Percentiles rank a stretch among this genome's conserved stretches.
These are phyloP conservation scores for Hylaeus anthracinus DNA, from an alignment of 1,140 invertebrate genomes.

Conservation along the genomic window DNA sequence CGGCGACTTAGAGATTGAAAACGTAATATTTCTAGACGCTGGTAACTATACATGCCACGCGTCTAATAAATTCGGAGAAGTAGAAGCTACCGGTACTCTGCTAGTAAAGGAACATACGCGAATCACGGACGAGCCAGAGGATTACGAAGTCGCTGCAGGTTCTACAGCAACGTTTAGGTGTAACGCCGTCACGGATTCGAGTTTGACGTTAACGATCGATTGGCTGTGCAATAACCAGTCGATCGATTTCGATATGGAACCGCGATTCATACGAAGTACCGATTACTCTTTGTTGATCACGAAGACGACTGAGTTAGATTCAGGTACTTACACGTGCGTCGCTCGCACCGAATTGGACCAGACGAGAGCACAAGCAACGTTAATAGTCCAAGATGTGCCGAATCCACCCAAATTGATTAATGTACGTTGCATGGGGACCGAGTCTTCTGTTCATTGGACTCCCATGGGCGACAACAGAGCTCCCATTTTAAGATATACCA, in stretches of 20 bases:
- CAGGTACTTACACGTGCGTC: constrained; percentile 97
- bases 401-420: constrained; percentile 89
- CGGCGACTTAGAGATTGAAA: constrained; percentile 92
- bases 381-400: constrained; percentile 97
- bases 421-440: constrained; percentile 86
- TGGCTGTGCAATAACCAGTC: constrained; percentile 93
- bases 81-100: constrained; percentile 88
- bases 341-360: constrained; percentile 94
- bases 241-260: constrained; percentile 94
- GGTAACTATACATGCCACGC: constrained; percentile 96
- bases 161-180: constrained; percentile 94
- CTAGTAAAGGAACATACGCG: constrained; percentile 92
- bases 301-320: constrained; percentile 96
- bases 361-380: constrained; percentile 90
- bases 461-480: constrained; percentile 96
- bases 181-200: constrained; percentile 93
- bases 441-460: constrained; percentile 91
- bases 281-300: constrained; percentile 97
- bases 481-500: constrained; percentile 94
- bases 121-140: constrained; percentile 92
- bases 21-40: constrained; percentile 91
- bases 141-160: constrained; percentile 95
- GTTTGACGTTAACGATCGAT: constrained; percentile 89
- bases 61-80: constrained; percentile 94
- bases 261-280: constrained; percentile 90